Conservation (phyloP, 2,888 invertebrate species). For the Cremastinae sp. region DNA sequence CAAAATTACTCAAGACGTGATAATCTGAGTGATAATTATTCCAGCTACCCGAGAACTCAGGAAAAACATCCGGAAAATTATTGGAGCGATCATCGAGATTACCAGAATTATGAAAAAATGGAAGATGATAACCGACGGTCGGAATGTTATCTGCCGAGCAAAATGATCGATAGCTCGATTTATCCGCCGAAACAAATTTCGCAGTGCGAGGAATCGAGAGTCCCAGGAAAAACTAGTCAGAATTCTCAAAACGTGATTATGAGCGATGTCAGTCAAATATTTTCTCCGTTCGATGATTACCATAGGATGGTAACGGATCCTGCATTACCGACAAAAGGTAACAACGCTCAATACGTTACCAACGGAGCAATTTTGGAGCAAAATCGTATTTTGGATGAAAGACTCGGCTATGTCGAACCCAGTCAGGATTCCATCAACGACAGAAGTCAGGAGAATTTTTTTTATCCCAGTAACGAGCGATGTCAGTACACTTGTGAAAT, state of each 20-base stretch:
- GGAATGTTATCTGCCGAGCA: constrained; percentile 42
- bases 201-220: constrained; percentile 63
- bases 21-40: constrained; percentile 29
- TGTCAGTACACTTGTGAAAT: constrained; percentile 78
- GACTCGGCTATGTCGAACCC: constrained; percentile 67
- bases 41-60: constrained; percentile 34
- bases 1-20: constrained; percentile 58
- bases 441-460: constrained; percentile 73
- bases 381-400: constrained; percentile 68
- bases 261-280: constrained; percentile 61
- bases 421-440: constrained; percentile 62
- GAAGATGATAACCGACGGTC: constrained; percentile 58
- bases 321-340: constrained; percentile 51
- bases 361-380: constrained; percentile 60
- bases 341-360: constrained; percentile 38
- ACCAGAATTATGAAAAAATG: constrained; percentile 67
- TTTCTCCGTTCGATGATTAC: constrained; percentile 66
- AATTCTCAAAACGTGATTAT: constrained; percentile 69
- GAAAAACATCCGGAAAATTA: constrained; percentile 67
- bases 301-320: constrained; percentile 63
- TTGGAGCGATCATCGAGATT: constrained; percentile 67
- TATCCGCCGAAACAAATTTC: constrained; percentile 18
- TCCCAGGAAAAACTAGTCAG: constrained; percentile 68
- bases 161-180: constrained; percentile 28
- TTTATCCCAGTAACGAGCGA: constrained; percentile 72